Conservation (phyloP, 2,797 vertebrate genomes). For the Sebastes diaconus region DNA sequence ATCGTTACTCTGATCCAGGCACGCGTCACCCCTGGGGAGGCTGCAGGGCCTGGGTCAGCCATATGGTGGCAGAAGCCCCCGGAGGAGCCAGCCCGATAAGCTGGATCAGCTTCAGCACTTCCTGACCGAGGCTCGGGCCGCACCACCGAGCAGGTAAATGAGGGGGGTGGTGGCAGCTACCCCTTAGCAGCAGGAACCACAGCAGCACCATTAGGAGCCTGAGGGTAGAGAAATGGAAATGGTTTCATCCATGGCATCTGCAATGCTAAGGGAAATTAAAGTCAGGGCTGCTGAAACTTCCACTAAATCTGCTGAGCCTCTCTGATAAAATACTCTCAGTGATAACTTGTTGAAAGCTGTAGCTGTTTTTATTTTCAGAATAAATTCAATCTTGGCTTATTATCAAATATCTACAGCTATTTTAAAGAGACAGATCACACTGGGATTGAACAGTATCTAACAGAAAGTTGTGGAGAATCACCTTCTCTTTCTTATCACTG, state of each 20-base stretch:
- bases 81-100: slow-evolving; percentile 89
- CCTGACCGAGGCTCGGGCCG: slow-evolving; percentile 76
- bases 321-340: slow-evolving; percentile 30
- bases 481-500: neutral
- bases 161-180: slow-evolving; percentile 61
- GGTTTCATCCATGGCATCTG: slow-evolving; percentile 81
- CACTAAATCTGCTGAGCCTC: slow-evolving; percentile 69
- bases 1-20: slow-evolving; percentile 87
- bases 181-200: slow-evolving; percentile 70
- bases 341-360: slow-evolving; percentile 52
- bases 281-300: slow-evolving; percentile 57
- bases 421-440: neutral
- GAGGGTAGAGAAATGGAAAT: slow-evolving; percentile 80
- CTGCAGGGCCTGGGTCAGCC: slow-evolving; percentile 90
- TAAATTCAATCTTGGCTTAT: neutral
- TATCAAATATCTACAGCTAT: neutral
- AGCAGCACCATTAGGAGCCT: slow-evolving; percentile 68
- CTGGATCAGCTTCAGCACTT: slow-evolving; percentile 89
- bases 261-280: slow-evolving; percentile 77
- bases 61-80: slow-evolving; percentile 92
- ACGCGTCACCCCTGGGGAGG: slow-evolving; percentile 84
- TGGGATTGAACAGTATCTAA: neutral
- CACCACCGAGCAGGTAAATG: slow-evolving; percentile 76
- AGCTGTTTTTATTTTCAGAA: neutral
- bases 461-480: slow-evolving; percentile 8